Conservation (phyloP, 2,113 vertebrate genomes). For the Zingel zingel region DNA sequence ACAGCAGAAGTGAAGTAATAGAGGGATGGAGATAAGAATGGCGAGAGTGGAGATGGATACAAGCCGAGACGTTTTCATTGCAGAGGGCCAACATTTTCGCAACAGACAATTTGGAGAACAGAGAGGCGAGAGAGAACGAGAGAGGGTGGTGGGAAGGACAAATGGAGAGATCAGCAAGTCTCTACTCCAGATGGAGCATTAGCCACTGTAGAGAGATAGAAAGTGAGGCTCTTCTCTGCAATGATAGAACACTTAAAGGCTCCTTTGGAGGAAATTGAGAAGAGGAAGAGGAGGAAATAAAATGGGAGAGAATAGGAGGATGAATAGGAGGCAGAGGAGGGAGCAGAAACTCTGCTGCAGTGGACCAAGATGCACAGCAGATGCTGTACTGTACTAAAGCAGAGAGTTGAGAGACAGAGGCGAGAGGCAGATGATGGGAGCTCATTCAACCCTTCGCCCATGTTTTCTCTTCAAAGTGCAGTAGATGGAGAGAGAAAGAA, state of each 20-base stretch:
- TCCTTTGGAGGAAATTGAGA: conserved; percentile 51
- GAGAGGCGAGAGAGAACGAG: conserved; percentile 13
- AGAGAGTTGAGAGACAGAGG: conserved; percentile 9
- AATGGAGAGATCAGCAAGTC: conserved; percentile 58
- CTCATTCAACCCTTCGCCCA: conserved; percentile 10
- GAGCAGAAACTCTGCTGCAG: conserved; percentile 11
- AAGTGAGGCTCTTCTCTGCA: conserved; percentile 44
- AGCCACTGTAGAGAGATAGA: conserved; percentile 24
- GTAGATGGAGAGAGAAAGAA: conserved; percentile 25
- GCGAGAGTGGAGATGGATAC: conserved; percentile 10
- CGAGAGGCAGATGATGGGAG: conserved; percentile 17
- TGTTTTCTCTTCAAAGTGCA: conserved; percentile 23
- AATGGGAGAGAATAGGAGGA: neutral
- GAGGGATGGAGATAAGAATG: conserved; percentile 31
- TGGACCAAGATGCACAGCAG: conserved; percentile 27
- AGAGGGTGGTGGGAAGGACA: conserved; percentile 18
- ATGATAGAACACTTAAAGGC: conserved; percentile 53
- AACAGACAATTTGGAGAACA: conserved; percentile 58
- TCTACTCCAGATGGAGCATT: conserved; percentile 58
- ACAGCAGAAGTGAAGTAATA: conserved; percentile 30
- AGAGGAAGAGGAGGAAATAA: conserved; percentile 4
- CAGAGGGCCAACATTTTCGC: conserved; percentile 37
- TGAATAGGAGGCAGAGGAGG: neutral
- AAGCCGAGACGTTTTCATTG: conserved; percentile 31
- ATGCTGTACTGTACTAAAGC: conserved; percentile 34